These are phyloP conservation scores for Heterocephalus glaber DNA, from an alignment of 2,113 vertebrate species.

Conservation along the genomic window DNA sequence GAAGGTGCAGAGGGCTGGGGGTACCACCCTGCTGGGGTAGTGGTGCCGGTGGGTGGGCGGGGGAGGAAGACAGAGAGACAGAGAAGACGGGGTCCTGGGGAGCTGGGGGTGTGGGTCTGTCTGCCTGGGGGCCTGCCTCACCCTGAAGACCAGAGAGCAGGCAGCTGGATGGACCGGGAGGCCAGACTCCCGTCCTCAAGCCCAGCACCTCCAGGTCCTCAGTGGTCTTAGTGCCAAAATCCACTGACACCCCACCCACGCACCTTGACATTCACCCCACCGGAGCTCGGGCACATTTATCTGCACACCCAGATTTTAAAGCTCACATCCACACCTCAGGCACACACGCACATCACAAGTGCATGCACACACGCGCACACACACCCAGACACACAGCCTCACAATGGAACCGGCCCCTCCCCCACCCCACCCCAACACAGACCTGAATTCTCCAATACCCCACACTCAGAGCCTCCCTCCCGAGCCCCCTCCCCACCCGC, in stretches of 20 bases:
- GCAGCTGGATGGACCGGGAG: not conserved
- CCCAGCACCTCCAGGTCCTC: not conserved
- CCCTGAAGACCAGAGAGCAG: not conserved
- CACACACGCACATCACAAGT: not conserved
- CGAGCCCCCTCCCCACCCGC: not conserved
- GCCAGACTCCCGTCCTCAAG: not conserved
- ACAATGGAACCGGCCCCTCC: not conserved
- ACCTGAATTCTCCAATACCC: not conserved
- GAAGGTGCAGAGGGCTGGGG: not conserved
- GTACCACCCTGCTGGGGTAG: not conserved
- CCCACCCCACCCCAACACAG: not conserved
- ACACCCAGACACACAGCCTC: not conserved
- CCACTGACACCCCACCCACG: not conserved
- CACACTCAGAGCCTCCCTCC: not conserved
- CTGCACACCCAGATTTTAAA: not conserved
- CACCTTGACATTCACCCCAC: not conserved
- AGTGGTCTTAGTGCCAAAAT: slow-evolving; percentile 8
- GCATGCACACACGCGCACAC: not conserved
- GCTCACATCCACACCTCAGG: not conserved
- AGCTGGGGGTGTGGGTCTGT: not conserved
- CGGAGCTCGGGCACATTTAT: not conserved
- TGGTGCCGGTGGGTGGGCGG: slow-evolving; percentile 31
- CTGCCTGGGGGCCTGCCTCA: not conserved
- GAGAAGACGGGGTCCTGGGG: not conserved
- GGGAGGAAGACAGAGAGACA: not conserved